Conservation (phyloP, 2,113 vertebrate species). For the Dunckerocampus dactyliophorus region DNA sequence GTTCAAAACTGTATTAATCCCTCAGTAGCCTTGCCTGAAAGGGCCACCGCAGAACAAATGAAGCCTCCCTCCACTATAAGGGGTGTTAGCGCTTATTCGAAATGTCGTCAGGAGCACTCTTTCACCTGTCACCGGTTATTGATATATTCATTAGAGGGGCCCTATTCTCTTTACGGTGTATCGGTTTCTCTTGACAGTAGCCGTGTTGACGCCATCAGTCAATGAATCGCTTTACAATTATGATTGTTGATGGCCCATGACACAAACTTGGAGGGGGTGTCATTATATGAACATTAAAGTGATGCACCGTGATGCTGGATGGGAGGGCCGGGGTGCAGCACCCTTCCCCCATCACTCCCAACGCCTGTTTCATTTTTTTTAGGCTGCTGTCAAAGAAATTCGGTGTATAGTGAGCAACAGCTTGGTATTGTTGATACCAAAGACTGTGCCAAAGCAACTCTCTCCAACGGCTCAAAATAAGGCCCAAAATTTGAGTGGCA, state of each 20-base stretch:
- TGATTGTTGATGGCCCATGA: slow-evolving; percentile 83
- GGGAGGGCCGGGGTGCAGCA: slow-evolving; percentile 48
- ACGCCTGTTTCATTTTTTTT: slow-evolving; percentile 40
- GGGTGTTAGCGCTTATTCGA: slow-evolving; percentile 74
- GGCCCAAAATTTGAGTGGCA: no score
- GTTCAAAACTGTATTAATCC: slow-evolving; percentile 36
- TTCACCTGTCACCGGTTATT: slow-evolving; percentile 81
- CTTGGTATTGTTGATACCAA: no score
- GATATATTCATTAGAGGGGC: slow-evolving; percentile 79
- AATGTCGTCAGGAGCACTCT: slow-evolving; percentile 69
- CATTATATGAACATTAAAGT: slow-evolving; percentile 82
- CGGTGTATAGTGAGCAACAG: no score
- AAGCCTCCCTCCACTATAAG: slow-evolving; percentile 37
- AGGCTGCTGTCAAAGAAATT: no score
- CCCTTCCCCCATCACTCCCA: slow-evolving; percentile 31
- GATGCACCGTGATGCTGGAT: slow-evolving; percentile 71
- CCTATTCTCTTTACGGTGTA: slow-evolving; percentile 72
- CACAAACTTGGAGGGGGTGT: slow-evolving; percentile 76
- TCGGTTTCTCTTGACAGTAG: slow-evolving; percentile 78
- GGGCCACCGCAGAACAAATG: slow-evolving; percentile 64
- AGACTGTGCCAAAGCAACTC: no score
- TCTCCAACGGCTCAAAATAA: no score
- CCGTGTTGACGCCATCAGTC: slow-evolving; percentile 78
- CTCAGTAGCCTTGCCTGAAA: slow-evolving; percentile 34
- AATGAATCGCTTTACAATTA: slow-evolving; percentile 84